Evolutionary conservation across 1,140 invertebrate species (phyloP).

Genomic region (Drosophila biarmipes): DNA sequence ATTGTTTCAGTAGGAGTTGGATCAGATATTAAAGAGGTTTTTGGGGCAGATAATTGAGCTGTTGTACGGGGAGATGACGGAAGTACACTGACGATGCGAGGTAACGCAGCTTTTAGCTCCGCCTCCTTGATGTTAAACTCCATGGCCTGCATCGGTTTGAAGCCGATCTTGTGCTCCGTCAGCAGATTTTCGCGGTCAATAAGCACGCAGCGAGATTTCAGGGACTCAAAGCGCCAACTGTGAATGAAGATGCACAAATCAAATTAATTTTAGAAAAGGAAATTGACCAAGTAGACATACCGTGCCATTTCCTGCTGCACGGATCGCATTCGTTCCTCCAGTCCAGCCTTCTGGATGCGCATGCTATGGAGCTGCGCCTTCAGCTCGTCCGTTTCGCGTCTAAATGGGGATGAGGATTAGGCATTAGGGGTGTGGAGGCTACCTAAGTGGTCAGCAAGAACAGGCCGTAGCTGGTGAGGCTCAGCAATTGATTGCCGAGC

Average conservation of each 20-base stretch:
- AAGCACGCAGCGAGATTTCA: constrained; percentile 80
- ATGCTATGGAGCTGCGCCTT: constrained; percentile 72
- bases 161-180: constrained; percentile 74
- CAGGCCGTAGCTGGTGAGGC: constrained; percentile 53
- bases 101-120: constrained; percentile 58
- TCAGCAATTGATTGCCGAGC: constrained; percentile 55
- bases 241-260: neutral
- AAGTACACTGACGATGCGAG: constrained; percentile 56
- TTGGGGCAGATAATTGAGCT: neutral
- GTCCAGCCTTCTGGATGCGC: constrained; percentile 74
- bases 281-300: constrained; percentile 14
- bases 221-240: constrained; percentile 83
- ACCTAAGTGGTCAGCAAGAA: constrained; percentile 55
- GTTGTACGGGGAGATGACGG: neutral
- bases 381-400: constrained; percentile 82
- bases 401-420: constrained; percentile 61
- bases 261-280: neutral
- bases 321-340: constrained; percentile 75
- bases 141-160: constrained; percentile 66
- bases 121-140: constrained; percentile 72
- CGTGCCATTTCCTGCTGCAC: constrained; percentile 76
- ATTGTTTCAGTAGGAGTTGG: constrained; percentile 20
- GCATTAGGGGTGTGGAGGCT: constrained; percentile 8
- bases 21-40: neutral
- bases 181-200: constrained; percentile 79